Base-by-base conservation (phyloP, 2,113 vertebrate genomes). In the Carlito syrichta region DNA sequence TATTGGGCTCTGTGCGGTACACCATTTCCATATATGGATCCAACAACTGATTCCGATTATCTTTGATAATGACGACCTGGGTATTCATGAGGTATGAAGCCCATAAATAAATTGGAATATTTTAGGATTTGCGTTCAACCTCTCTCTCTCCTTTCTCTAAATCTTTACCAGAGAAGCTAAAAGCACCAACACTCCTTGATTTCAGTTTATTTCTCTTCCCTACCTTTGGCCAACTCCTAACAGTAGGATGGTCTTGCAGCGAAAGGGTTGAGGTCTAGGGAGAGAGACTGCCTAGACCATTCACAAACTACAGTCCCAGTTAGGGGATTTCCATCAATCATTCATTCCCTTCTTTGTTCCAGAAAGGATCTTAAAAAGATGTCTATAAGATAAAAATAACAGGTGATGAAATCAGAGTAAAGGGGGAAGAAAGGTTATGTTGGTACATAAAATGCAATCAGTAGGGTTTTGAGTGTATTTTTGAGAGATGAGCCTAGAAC, bases 81-180 rank as follows among this genome's bases (percentile, higher is more conserved):
- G 58, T 66, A 69, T 19, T 50, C 58, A 73, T 3, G 22, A 58
- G 43, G 7, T 23, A 45, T 56, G 35, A 71, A 79, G 60, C 3
- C 62, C 66, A 35, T 32, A 86, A 94, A 85, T 66, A 87, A 63
- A 81, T 5, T 50, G 68, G 43, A 40, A 22, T 60, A 91, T 50
- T 82, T 88, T 88, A 92, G 66, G 25, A 90, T 78, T 83, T 92
- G 60, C 71, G 84, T 84, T 88, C 3, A 8, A 82, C 40, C 22
- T 30, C 16, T 14, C 19, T 14, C 19, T 13, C 43, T 69, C 45
- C 23, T 82, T 86, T 83, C 66, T 96, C 66, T 48, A 92, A 76
- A 73, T 89, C 58, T 92, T 54, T 84, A 62, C 60, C 71, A 83
- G 45, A 89, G 25, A 86, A 93, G 16, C 79, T 54, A 90, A 96